Conservation (phyloP, 92 coral and sea anemone genomes). For the Siderastrea siderea region DNA sequence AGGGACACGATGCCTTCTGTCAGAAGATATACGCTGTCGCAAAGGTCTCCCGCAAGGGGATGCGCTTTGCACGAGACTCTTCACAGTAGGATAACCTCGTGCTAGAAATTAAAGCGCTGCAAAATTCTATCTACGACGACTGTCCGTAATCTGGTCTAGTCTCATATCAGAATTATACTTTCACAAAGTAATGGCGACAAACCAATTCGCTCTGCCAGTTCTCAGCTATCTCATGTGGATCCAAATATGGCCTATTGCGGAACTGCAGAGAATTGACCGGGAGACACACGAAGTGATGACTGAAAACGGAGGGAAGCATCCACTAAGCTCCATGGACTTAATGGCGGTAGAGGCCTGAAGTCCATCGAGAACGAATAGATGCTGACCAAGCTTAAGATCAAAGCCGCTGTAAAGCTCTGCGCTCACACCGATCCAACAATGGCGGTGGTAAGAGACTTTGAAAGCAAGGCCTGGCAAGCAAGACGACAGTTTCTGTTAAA, state of each 20-base stretch:
- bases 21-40: too few species aligned
- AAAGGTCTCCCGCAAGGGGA: too few species aligned
- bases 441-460: too few species aligned
- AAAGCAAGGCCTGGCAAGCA: too few species aligned
- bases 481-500: too few species aligned
- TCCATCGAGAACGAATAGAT: background rate
- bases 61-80: too few species aligned
- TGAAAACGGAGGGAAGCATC: slow-evolving; percentile 8
- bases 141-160: slow-evolving; percentile 50
- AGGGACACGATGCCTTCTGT: too few species aligned
- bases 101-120: too few species aligned
- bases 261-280: slow-evolving; percentile 40
- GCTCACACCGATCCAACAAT: too few species aligned
- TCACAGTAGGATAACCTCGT: too few species aligned
- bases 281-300: slow-evolving; percentile 33
- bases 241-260: slow-evolving; percentile 41
- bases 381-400: too few species aligned
- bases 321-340: slow-evolving; percentile 26
- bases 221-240: slow-evolving; percentile 48
- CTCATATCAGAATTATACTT: slow-evolving; percentile 22
- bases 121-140: slow-evolving; percentile 7
- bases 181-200: slow-evolving; percentile 48
- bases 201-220: slow-evolving; percentile 36
- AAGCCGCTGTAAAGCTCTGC: too few species aligned
- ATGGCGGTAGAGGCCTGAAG: background rate